Percentiles rank a stretch among this genome's conserved stretches.
Conservation (phyloP, 2,797 vertebrate species). For the Amniataba percoides region DNA sequence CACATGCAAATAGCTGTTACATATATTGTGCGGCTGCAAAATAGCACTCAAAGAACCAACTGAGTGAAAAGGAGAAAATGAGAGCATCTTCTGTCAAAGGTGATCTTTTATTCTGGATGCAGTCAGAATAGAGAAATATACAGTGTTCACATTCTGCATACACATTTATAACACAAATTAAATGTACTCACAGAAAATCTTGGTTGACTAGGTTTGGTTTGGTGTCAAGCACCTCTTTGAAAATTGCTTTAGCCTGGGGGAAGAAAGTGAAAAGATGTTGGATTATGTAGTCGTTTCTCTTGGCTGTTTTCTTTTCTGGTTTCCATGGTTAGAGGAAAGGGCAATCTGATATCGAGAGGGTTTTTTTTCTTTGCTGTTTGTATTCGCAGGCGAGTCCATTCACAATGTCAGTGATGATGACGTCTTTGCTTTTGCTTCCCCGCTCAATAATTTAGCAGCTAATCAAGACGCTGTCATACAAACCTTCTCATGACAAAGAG, state of each 20-base stretch:
- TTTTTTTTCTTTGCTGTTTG: constrained; percentile 16
- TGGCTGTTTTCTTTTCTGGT: neutral
- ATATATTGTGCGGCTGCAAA: neutral
- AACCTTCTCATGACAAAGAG: constrained; percentile 49
- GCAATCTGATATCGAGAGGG: constrained; percentile 35
- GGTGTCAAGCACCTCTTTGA: constrained; percentile 59
- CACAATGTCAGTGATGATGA: constrained; percentile 56
- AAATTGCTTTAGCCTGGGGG: constrained; percentile 83
- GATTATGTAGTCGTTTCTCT: neutral
- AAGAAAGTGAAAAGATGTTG: constrained; percentile 19
- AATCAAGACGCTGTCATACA: constrained; percentile 59
- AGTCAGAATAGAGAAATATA: neutral
- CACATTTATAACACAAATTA: neutral
- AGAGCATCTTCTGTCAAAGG: neutral
- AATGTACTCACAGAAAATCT: constrained; percentile 77
- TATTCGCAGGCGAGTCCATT: constrained; percentile 40
- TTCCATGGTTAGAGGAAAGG: neutral
- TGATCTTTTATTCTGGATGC: neutral
- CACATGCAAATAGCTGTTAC: neutral
- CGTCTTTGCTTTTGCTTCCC: constrained; percentile 48
- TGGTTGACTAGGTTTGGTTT: constrained; percentile 50
- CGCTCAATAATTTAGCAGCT: constrained; percentile 79
- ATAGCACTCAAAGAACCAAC: neutral
- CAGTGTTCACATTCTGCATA: neutral
- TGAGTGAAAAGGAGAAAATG: neutral